Percentiles rank a stretch among this genome's conserved stretches.
phyloP scores from a whole-genome alignment of 2,888 invertebrate species.

The Melolontha melolontha region DNA sequence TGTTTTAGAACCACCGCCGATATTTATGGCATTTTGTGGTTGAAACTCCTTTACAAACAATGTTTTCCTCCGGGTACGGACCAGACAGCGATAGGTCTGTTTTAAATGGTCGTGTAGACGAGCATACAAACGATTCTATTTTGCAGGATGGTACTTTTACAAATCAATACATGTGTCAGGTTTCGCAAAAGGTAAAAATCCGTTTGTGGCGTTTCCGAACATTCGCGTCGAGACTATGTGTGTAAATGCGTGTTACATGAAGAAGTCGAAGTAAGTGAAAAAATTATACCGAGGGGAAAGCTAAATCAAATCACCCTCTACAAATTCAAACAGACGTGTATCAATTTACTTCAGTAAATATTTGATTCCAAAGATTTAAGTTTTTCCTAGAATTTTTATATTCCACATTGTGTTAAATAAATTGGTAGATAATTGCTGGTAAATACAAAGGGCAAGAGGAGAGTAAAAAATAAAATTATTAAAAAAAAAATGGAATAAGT shows the following conservation, averaged over 20 bases:
- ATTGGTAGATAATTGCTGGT: too few species aligned
- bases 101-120: neutral
- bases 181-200: slow-evolving; percentile 25
- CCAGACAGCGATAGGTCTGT: neutral
- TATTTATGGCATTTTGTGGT: slow-evolving; percentile 21
- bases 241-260: neutral
- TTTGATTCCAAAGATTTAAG: too few species aligned
- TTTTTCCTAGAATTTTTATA: too few species aligned
- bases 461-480: too few species aligned
- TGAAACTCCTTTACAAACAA: slow-evolving; percentile 27
- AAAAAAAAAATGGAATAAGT: too few species aligned
- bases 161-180: slow-evolving; percentile 29
- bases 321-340: neutral
- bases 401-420: too few species aligned
- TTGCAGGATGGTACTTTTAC: slow-evolving; percentile 14
- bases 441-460: too few species aligned
- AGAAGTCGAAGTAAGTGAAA: too few species aligned
- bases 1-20: slow-evolving; percentile 18
- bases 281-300: too few species aligned
- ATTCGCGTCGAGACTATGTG: neutral
- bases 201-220: slow-evolving; percentile 11
- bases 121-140: slow-evolving; percentile 23
- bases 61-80: slow-evolving; percentile 17
- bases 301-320: neutral
- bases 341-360: too few species aligned